Evolutionary conservation across 2,113 vertebrate genomes (phyloP), one percentile per base, ranked within the genome.

Genomic region (Pluvianellus socialis): DNA sequence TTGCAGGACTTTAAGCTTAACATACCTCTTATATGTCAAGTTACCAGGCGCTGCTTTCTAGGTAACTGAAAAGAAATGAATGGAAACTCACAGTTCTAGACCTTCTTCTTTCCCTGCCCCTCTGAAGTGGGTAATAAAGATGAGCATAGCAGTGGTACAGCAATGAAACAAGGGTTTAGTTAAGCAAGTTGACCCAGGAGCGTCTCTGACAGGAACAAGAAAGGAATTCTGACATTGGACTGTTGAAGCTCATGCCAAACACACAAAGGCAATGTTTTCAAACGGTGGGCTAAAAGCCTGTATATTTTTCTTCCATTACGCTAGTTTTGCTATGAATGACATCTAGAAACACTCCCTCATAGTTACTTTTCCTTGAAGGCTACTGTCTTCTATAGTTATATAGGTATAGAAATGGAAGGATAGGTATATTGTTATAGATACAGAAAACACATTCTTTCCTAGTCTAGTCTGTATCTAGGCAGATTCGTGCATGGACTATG

Each of bases 1-100:
- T 94, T 2, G 4, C 89, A 87, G 88, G 49, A 85, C 86, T 95
- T 95, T 67, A 86, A 79, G 76, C 35, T 65, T 94, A 79, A 94
- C 53, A 10, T 49, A 40, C 30, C 96, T 96, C 58, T 67, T 80
- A 79, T 85, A 59, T 93, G 67, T 83, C 61, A 47, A 7, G 55
- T 53, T 74, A 94, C 49, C 26, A 88, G 33, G 26, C 88, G 27
- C 49, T 90, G 35, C 81, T 81, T 79, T 89, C 63, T 81, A 95
- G 66, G 38, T 67, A 84, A 77, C 26, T 79, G 65, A 23, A 91
- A 92, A 81, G 23, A 84, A 92, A 70, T 44, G 13, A 52, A 47
- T 22, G 24, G 81, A 88, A 81, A 79, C 30, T 77, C 38, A 26
- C 55, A 53, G 33, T 80, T 90, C 47, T 90, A 66, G 53, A 40